Base-by-base conservation (phyloP, 2,797 vertebrate genomes). In the Pygocentrus nattereri region DNA sequence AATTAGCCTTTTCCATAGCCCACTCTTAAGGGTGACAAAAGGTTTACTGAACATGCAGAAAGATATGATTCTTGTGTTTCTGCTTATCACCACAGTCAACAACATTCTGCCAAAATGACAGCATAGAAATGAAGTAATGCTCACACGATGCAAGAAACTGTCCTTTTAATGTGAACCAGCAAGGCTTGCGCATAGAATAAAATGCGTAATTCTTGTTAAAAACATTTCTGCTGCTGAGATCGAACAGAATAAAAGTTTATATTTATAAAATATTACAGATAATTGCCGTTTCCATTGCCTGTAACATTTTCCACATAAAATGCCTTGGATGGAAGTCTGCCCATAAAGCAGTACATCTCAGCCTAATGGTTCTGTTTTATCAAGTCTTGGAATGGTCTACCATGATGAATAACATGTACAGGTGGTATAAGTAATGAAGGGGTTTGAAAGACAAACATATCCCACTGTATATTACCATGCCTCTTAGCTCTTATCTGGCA, bases 401-500 rank as follows among this genome's bases (percentile, higher is more conserved):
- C 54, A 27, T 31, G 30, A 69, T 70, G 23, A 77, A 74, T 62
- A 61, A 79, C 67, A 47, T 73, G 47, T 49, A 71, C 19, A 50
- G 64, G 52, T 50, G 70, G 82, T 76, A 52, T 74, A 79, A 68
- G 52, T 68, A 68, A 80, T 78, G 49, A 78, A 70, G 25, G 25
- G 70, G 18, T 34, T 76, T 88, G 77, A 74, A 81, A 85, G 86
- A 76, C 82, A 79, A 69, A 10, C n/a, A n/a, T 31, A 70, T 61
- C 80, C 82, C 84, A 79, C 21, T 80, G 72, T 78, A 81, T 64
- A 83, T 70, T 89, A 69, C 84, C 81, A 76, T 87, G 38, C 56
- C 82, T 87, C 84, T 85, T 78, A 83, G 79, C 84, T 83, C 84
- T 84, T 79, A 67, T 81, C 85, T 79, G 84, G 0, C 0, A 81